Conservation (phyloP, 2,797 vertebrate genomes). For the Acanthornis magna region DNA sequence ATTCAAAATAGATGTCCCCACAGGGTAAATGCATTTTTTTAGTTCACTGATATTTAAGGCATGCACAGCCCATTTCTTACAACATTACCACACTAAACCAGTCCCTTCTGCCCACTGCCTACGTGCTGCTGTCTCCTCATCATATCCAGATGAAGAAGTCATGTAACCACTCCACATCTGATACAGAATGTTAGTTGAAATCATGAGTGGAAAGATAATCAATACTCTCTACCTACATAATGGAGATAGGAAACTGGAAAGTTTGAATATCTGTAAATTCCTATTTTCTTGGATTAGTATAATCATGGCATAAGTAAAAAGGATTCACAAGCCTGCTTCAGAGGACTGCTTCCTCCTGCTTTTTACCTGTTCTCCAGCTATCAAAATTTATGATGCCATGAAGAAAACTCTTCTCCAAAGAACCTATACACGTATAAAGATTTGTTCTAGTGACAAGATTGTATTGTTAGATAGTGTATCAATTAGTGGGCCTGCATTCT, state of each 20-base stretch:
- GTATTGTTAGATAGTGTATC: background rate
- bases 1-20: background rate
- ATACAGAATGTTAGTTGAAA: background rate
- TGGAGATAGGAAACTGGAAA: background rate
- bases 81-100: background rate
- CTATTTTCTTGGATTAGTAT: background rate
- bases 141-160: background rate
- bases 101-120: background rate
- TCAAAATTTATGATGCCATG: background rate
- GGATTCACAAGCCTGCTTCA: background rate
- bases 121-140: background rate
- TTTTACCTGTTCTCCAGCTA: background rate
- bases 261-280: background rate
- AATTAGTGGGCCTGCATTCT: background rate
- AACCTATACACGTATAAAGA: rapidly evolving
- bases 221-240: background rate
- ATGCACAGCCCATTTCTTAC: background rate
- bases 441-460: background rate
- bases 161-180: background rate
- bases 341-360: background rate
- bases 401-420: background rate
- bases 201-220: background rate
- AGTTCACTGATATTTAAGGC: background rate
- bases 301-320: background rate
- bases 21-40: background rate